Evolutionary conservation across 2,888 invertebrate genomes (phyloP).

Genomic region (Nomada lathburiana): DNA sequence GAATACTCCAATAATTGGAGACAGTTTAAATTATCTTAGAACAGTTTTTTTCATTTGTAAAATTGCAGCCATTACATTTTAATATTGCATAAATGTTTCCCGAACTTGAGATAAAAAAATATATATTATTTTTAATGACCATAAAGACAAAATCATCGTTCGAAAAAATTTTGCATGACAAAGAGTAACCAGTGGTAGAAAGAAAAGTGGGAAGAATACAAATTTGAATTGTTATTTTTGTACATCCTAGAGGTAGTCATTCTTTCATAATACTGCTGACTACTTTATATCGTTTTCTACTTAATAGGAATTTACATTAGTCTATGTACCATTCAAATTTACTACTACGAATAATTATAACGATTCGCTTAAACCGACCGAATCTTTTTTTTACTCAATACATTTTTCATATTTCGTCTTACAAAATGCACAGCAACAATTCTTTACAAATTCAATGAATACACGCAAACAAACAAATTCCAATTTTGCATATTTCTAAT

Average conservation of each 20-base stretch:
- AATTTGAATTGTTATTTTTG: slow-evolving; percentile 39
- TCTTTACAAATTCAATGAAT: not conserved
- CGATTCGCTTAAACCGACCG: not conserved
- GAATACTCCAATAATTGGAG: too few species aligned
- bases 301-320: not conserved
- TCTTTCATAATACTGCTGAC: not conserved
- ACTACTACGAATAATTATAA: not conserved
- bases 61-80: too few species aligned
- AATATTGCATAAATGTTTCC: too few species aligned
- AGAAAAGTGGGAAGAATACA: not conserved
- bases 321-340: not conserved
- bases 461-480: not conserved
- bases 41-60: not conserved
- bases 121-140: too few species aligned
- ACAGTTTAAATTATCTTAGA: not conserved
- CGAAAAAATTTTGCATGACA: slow-evolving; percentile 3
- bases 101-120: too few species aligned
- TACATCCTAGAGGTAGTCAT: slow-evolving; percentile 15
- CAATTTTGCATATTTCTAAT: slow-evolving; percentile 25
- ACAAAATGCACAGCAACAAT: not conserved
- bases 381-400: slow-evolving; percentile 7
- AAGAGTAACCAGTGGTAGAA: not conserved
- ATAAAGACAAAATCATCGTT: not conserved
- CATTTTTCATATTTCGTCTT: not conserved
- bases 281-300: slow-evolving; percentile 3